Conservation (phyloP, 2,888 invertebrate species). For the Acanthacorydalis orientalis region DNA sequence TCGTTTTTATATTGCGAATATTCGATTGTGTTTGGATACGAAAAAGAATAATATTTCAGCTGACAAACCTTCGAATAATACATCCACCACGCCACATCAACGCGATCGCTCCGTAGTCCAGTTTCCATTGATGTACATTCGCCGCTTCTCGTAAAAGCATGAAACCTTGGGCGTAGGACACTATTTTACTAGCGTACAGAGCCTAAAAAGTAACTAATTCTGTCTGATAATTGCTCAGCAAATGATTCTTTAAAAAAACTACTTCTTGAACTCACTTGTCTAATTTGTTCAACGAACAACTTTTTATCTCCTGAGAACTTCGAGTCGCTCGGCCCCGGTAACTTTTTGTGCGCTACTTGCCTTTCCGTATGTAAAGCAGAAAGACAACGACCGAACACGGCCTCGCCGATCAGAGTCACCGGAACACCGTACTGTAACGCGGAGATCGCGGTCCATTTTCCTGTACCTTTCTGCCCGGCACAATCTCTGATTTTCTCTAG, state of each 20-base stretch:
- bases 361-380: slow-evolving; percentile 85
- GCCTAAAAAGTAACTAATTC: slow-evolving; percentile 38
- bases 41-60: neutral
- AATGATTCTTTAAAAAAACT: neutral
- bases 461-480: slow-evolving; percentile 97
- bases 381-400: slow-evolving; percentile 91
- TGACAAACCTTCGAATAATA: slow-evolving; percentile 71
- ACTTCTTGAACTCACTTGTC: slow-evolving; percentile 35
- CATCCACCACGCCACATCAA: slow-evolving; percentile 99
- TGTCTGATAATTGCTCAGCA: neutral
- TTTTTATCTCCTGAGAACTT: slow-evolving; percentile 55
- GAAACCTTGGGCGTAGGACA: slow-evolving; percentile 96
- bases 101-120: slow-evolving; percentile 96
- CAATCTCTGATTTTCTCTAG: slow-evolving; percentile 88
- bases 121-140: slow-evolving; percentile 76
- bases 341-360: slow-evolving; percentile 56
- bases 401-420: slow-evolving; percentile 95
- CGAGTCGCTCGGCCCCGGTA: slow-evolving; percentile 46
- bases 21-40: too few relatives aligned
- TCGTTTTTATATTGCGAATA: too few relatives aligned
- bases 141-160: slow-evolving; percentile 92
- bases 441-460: slow-evolving; percentile 97
- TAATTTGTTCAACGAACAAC: slow-evolving; percentile 67
- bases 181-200: slow-evolving; percentile 92
- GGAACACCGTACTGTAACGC: slow-evolving; percentile 93